Conservation (phyloP, 2,888 invertebrate genomes). For the Arge pagana region DNA sequence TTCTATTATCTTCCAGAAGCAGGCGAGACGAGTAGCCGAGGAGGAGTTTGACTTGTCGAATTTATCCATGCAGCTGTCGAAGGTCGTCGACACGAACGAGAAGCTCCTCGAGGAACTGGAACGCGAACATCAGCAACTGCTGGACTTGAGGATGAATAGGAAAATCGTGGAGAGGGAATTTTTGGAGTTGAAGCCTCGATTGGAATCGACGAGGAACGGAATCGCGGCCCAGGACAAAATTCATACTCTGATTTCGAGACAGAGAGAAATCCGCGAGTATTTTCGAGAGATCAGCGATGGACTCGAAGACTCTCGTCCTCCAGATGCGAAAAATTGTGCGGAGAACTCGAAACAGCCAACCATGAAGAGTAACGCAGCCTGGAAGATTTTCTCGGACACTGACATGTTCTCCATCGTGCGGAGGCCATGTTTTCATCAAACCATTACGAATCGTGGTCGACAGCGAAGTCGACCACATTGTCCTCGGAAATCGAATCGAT, state of each 20-base stretch:
- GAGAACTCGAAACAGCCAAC: neutral
- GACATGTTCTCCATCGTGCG: no score
- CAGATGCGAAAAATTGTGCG: neutral
- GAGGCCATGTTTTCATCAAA: no score
- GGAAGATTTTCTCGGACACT: neutral
- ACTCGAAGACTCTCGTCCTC: constrained; percentile 28
- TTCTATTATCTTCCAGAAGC: no score
- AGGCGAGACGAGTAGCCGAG: no score
- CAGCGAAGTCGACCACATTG: neutral
- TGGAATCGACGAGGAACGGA: constrained; percentile 31
- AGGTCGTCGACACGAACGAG: constrained; percentile 29
- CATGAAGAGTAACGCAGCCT: neutral
- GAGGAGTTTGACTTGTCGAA: constrained; percentile 1
- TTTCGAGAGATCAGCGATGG: constrained; percentile 31
- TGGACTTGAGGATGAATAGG: constrained; percentile 29
- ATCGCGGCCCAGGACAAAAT: constrained; percentile 25
- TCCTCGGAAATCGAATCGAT: neutral
- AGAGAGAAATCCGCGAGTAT: constrained; percentile 30
- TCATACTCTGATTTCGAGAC: constrained; percentile 18
- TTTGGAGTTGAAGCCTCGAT: constrained; percentile 26
- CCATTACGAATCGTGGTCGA: no score
- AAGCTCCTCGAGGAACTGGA: constrained; percentile 28
- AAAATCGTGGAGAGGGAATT: constrained; percentile 33
- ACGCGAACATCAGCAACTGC: constrained; percentile 26
- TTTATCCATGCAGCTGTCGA: constrained; percentile 24